A percentile compares a stretch with the other conserved stretches of the same genome.
Evolutionary conservation across 2,113 vertebrate species (phyloP).

Genomic region (Oreochromis tanganicae): DNA sequence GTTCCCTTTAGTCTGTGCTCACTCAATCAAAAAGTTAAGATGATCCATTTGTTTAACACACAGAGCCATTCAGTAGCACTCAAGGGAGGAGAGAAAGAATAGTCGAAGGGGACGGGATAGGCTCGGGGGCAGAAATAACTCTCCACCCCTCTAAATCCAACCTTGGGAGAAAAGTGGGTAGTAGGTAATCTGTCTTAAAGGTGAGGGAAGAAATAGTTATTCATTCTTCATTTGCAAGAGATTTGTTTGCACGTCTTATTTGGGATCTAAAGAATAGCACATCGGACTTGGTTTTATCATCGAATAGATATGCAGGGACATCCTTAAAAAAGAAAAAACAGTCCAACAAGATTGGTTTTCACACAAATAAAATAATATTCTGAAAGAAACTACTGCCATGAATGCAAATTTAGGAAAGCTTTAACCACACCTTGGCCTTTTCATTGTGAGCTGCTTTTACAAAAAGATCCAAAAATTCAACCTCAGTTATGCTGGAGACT

Average conservation of each 20-base stretch:
- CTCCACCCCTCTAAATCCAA: slow-evolving; percentile 19
- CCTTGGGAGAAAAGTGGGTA: slow-evolving; percentile 19
- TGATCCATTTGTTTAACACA: slow-evolving; percentile 81
- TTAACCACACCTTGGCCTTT: not conserved
- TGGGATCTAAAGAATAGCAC: not conserved
- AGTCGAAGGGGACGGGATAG: slow-evolving; percentile 55
- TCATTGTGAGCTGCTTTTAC: not conserved
- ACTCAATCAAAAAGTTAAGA: slow-evolving; percentile 80
- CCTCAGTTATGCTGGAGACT: not conserved
- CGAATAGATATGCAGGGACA: not conserved
- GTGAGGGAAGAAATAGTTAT: not conserved
- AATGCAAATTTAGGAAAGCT: not conserved
- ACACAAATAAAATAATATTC: not conserved
- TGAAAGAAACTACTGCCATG: not conserved
- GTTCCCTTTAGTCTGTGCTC: slow-evolving; percentile 77
- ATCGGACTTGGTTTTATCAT: not conserved
- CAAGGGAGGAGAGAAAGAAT: slow-evolving; percentile 69
- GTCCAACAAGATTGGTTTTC: not conserved
- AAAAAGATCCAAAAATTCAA: not conserved
- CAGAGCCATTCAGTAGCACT: slow-evolving; percentile 72
- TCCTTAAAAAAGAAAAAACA: not conserved
- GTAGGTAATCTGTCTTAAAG: slow-evolving; percentile 22
- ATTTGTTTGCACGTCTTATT: not conserved
- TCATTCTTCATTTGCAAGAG: not conserved
- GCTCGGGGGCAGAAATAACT: slow-evolving; percentile 47